phyloP scores from a whole-genome alignment of 1,140 invertebrate genomes.

The Marisa cornuarietis region DNA sequence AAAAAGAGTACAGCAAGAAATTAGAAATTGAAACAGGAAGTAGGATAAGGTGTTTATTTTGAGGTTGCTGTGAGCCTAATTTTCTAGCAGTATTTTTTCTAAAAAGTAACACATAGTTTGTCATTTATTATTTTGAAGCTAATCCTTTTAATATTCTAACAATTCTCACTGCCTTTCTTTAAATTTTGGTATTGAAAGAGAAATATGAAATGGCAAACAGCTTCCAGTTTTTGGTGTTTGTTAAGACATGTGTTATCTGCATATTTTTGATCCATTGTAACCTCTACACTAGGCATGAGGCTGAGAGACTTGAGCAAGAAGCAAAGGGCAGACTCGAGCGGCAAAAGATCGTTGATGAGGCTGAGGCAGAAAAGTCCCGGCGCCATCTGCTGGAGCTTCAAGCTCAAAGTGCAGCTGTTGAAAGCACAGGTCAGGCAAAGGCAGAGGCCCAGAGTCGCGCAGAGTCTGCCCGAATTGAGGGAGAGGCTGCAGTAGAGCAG shows the following conservation, averaged over 20 bases:
- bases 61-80: too few species aligned
- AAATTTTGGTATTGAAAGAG: too few species aligned
- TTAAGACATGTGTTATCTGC: neutral
- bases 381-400: slow-evolving; percentile 67
- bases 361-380: slow-evolving; percentile 67
- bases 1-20: too few species aligned
- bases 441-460: slow-evolving; percentile 69
- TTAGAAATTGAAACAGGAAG: too few species aligned
- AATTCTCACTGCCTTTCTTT: too few species aligned
- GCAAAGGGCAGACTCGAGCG: slow-evolving; percentile 69
- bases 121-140: neutral
- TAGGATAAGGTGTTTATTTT: too few species aligned
- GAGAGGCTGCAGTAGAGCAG: slow-evolving; percentile 69
- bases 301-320: slow-evolving; percentile 70
- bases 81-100: too few species aligned
- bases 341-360: slow-evolving; percentile 69
- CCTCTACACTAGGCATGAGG: slow-evolving; percentile 66
- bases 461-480: slow-evolving; percentile 69
- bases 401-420: slow-evolving; percentile 63
- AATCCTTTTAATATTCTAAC: neutral
- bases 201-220: neutral
- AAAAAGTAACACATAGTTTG: too few species aligned
- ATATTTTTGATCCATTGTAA: neutral
- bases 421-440: slow-evolving; percentile 68
- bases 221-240: neutral